Evolutionary conservation across 2,888 invertebrate species (phyloP).

Genomic region (Trissoscelio sp.): DNA sequence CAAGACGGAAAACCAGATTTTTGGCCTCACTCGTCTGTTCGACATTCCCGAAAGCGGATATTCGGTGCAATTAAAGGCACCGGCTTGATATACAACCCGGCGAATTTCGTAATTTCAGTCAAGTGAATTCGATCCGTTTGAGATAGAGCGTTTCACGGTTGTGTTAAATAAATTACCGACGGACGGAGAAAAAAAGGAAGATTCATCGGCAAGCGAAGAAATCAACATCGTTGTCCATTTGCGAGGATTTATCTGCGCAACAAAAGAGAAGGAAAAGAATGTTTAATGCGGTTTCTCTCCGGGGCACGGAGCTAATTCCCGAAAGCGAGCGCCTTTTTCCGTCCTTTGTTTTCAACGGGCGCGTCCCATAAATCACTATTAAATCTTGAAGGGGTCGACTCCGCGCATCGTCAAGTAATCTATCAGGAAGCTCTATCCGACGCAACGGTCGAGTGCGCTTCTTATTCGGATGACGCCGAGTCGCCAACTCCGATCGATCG

Average conservation of each 20-base stretch:
- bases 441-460: constrained; percentile 75
- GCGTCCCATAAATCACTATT: constrained; percentile 79
- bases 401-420: constrained; percentile 78
- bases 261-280: constrained; percentile 53
- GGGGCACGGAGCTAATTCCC: constrained; percentile 66
- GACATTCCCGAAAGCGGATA: constrained; percentile 42
- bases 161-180: constrained; percentile 59
- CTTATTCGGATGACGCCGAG: constrained; percentile 65
- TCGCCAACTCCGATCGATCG: constrained; percentile 74
- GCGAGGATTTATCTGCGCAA: constrained; percentile 60
- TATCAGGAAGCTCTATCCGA: constrained; percentile 76
- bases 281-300: constrained; percentile 56
- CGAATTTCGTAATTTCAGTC: constrained; percentile 60
- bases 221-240: constrained; percentile 65
- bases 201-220: constrained; percentile 56
- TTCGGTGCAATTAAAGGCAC: constrained; percentile 55
- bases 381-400: constrained; percentile 78
- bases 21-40: constrained; percentile 18
- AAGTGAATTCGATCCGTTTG: constrained; percentile 60
- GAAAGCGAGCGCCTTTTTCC: constrained; percentile 53
- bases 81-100: constrained; percentile 50
- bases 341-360: constrained; percentile 61
- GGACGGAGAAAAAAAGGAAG: constrained; percentile 36
- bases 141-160: constrained; percentile 39
- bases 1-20: constrained; percentile 18